Base-by-base conservation (phyloP, 1,140 invertebrate species). In the Cydia fagiglandana region DNA sequence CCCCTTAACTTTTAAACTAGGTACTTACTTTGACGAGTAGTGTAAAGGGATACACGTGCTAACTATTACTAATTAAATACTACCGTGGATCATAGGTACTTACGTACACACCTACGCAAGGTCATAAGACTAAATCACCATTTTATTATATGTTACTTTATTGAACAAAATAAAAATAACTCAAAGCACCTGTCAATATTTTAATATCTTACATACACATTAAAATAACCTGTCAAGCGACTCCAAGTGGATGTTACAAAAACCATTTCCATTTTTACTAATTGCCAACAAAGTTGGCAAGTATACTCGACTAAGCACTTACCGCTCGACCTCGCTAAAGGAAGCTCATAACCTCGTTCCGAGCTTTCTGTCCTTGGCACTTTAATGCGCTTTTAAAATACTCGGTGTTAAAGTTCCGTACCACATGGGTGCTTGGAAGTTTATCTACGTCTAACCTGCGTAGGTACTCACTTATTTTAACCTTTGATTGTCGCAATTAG, bases 331-430 rank as follows among this genome's bases (percentile, higher is more conserved):
- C 66, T 70, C 66, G 66, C 30, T 24, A 38, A 38, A 38, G 34
- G 66, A 70, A 70, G 66, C 34, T 41, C 34, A 38, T 70, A 20
- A 70, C 66, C 66, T 70, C 66, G 66, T 70, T 38, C 34, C 66
- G 34, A 70, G 66, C 66, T 70, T 70, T 45, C 13, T 38, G 66
- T 70, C 66, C 66, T 70, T 70, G 66, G 66, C 66, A 17, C 66
- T 70, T 66, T 17, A 70, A 45, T 70, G 66, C 7, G 66, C 66
- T 41, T 70, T 70, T 70, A 70, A 70, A 41, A 70, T n/a, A n/a
- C 56, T 15, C 17, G n/a, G 56, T 61, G 56, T 24, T 12, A 24
- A 61, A 61, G 56, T 24, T 61, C 50, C 50, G 50, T 53, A 10
- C 24, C 56, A 61, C 56, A 61, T 61, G 56, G 20, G 56, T 61